A percentile compares a stretch with the other conserved stretches of the same genome.
Conservation (phyloP, 2,113 vertebrate genomes). For the Rhea americana region DNA sequence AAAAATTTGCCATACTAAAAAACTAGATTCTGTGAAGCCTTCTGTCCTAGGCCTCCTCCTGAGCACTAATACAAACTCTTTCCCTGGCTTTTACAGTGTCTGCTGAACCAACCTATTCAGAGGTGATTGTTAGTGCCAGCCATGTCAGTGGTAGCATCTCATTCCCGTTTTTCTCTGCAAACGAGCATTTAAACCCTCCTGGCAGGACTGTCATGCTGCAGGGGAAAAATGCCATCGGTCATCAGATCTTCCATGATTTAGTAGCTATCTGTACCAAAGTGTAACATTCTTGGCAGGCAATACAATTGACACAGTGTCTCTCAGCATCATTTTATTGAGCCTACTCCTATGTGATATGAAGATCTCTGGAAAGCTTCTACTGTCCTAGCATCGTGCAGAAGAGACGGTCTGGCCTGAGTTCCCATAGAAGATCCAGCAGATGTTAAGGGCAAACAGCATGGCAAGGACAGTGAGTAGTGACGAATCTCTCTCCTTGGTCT, state of each 20-base stretch:
- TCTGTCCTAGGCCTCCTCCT: neutral
- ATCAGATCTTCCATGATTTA: conserved; percentile 25
- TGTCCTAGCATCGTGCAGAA: neutral
- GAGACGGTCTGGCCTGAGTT: neutral
- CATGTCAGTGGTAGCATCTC: neutral
- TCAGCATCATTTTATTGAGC: neutral
- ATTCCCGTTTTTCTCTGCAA: conserved; percentile 10
- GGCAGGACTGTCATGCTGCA: neutral
- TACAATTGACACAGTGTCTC: neutral
- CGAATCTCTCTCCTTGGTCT: neutral
- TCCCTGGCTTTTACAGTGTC: neutral
- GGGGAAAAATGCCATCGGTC: neutral
- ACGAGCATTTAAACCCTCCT: neutral
- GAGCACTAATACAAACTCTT: neutral
- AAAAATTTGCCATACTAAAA: neutral
- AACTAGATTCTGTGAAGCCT: neutral
- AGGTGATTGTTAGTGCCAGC: neutral
- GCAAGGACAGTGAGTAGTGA: neutral
- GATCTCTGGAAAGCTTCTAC: neutral
- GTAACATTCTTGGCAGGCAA: neutral
- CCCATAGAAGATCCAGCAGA: neutral
- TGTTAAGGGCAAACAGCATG: neutral
- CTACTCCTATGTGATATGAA: neutral
- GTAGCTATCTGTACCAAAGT: neutral
- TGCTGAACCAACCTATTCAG: neutral